These are phyloP conservation scores for Agrotis clavis DNA, from an alignment of 2,888 invertebrate species.

Conservation along the genomic window DNA sequence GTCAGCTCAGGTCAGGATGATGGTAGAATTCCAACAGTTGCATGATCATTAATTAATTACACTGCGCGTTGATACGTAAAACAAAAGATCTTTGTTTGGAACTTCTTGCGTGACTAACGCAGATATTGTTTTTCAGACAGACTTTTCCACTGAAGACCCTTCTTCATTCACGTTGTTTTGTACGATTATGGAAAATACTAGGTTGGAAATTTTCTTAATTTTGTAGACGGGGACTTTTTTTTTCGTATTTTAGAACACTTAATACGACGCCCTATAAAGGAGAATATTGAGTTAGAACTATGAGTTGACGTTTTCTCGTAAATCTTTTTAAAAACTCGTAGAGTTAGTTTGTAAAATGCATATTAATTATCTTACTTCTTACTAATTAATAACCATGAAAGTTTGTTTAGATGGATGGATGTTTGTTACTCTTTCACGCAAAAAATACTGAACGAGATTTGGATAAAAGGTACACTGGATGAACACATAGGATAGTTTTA, in stretches of 20 bases:
- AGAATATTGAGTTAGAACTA: too few species aligned
- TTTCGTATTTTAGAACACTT: not conserved
- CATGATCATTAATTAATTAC: conserved; percentile 12
- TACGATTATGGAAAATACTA: not conserved
- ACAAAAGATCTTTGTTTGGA: conserved; percentile 19
- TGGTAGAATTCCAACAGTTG: not conserved
- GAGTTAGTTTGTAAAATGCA: too few species aligned
- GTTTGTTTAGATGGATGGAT: too few species aligned
- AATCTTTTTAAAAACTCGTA: too few species aligned
- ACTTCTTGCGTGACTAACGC: not conserved
- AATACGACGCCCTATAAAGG: too few species aligned
- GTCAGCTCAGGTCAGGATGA: conserved; percentile 8
- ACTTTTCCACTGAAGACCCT: not conserved
- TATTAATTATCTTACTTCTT: too few species aligned
- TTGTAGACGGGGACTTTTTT: not conserved
- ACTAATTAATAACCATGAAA: too few species aligned
- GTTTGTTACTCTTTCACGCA: too few species aligned
- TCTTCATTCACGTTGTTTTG: not conserved
- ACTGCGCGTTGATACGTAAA: not conserved
- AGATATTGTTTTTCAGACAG: not conserved
- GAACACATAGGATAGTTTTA: too few species aligned
- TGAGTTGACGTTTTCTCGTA: too few species aligned
- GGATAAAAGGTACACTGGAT: too few species aligned
- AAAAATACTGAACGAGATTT: too few species aligned
- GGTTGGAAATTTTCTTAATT: not conserved